These are phyloP conservation scores for Hetaerina americana DNA, from an alignment of 1,140 invertebrate species.

Conservation along the genomic window DNA sequence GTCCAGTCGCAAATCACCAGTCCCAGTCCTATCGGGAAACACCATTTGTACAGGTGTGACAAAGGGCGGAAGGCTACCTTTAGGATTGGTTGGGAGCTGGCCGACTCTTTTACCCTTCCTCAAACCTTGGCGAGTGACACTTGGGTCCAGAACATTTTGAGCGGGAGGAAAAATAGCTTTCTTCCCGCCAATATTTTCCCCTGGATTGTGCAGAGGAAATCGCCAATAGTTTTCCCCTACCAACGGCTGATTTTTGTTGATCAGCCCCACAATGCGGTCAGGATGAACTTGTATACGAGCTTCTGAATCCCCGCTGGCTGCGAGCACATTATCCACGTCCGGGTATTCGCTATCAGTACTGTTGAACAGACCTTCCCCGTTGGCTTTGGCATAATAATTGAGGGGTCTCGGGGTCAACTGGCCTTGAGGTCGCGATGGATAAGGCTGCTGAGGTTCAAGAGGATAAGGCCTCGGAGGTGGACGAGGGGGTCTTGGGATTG, in stretches of 20 bases:
- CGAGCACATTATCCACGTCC: no score
- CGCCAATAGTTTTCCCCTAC: no score
- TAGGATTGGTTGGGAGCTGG: no score
- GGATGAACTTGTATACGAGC: neutral
- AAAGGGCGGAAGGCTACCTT: neutral
- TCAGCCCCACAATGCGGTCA: neutral
- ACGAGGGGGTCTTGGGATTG: neutral
- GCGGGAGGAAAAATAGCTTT: neutral
- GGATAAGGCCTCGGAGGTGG: neutral
- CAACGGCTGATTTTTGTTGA: neutral
- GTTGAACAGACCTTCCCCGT: no score
- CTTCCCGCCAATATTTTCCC: no score
- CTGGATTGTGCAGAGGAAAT: neutral
- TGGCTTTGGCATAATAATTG: no score
- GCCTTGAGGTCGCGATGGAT: no score
- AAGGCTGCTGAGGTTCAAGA: no score
- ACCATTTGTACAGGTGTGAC: neutral
- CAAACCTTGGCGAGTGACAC: neutral
- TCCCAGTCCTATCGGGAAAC: neutral
- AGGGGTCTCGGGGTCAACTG: no score
- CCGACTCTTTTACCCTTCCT: neutral
- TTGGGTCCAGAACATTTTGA: neutral
- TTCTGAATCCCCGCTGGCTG: no score
- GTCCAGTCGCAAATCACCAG: conserved; percentile 2
- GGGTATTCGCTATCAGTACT: no score